Conservation (phyloP, 1,140 invertebrate genomes). For the Cheumatopsyche charites region DNA sequence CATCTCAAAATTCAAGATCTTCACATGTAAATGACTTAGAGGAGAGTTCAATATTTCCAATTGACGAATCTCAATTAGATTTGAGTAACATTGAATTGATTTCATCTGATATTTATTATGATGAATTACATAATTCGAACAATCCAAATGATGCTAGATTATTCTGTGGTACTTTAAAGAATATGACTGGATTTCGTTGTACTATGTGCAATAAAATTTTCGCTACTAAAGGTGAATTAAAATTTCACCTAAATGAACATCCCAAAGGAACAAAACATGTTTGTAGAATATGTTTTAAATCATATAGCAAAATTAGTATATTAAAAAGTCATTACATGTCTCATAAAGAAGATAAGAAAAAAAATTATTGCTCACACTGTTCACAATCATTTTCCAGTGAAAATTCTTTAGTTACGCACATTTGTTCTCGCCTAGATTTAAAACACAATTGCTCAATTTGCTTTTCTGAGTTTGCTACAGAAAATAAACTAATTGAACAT, state of each 20-base stretch:
- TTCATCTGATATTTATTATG: background rate
- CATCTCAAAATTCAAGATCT: background rate
- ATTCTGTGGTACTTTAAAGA: background rate
- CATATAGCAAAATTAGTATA: slow-evolving; percentile 40
- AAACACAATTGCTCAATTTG: slow-evolving; percentile 39
- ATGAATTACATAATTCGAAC: background rate
- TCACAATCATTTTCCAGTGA: slow-evolving; percentile 37
- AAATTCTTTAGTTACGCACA: slow-evolving; percentile 39
- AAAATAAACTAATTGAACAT: slow-evolving; percentile 40
- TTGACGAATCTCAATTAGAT: slow-evolving; percentile 1
- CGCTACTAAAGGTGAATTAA: slow-evolving; percentile 28
- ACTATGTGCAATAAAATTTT: slow-evolving; percentile 42
- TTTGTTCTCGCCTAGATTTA: slow-evolving; percentile 36
- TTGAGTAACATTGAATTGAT: background rate
- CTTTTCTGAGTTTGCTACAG: slow-evolving; percentile 29
- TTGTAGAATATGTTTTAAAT: slow-evolving; percentile 42
- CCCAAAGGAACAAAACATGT: slow-evolving; percentile 33
- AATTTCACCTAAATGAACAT: slow-evolving; percentile 33
- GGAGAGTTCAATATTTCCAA: background rate
- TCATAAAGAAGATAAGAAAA: slow-evolving; percentile 36
- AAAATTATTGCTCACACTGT: slow-evolving; percentile 38
- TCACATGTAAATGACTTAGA: background rate
- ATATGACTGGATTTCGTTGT: slow-evolving; percentile 24
- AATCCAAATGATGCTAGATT: background rate
- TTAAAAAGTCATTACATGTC: slow-evolving; percentile 42